Conservation (phyloP, 2,113 vertebrate species). For the Dasypus novemcinctus region DNA sequence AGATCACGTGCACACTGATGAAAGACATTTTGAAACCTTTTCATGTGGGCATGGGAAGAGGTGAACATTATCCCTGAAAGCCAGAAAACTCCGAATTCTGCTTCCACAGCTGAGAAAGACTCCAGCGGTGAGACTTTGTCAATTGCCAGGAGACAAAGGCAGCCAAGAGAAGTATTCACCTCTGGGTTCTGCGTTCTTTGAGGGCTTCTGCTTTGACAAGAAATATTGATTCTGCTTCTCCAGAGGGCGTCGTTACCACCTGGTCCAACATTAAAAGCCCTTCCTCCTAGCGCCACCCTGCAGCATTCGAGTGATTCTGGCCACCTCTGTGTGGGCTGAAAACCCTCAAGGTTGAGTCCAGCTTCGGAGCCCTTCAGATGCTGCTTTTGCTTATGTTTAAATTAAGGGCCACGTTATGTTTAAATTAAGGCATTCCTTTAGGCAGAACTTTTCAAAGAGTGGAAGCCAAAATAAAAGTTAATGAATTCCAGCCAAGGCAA, state of each 20-base stretch:
- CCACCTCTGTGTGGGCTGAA: background rate
- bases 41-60: background rate
- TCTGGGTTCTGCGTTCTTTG: background rate
- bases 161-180: slow-evolving; percentile 18
- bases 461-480: slow-evolving; percentile 56
- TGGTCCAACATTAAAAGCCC: background rate
- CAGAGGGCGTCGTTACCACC: slow-evolving; percentile 17
- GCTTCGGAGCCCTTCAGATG: background rate
- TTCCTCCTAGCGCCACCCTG: background rate
- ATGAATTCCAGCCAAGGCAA: slow-evolving; percentile 38
- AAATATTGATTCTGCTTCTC: slow-evolving; percentile 38
- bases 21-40: background rate
- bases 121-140: background rate
- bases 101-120: background rate
- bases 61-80: background rate
- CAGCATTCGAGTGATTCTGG: background rate
- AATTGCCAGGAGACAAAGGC: slow-evolving; percentile 42
- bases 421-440: background rate
- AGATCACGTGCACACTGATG: background rate
- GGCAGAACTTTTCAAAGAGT: background rate
- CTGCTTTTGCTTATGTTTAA: background rate
- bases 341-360: background rate
- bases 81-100: background rate
- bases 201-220: slow-evolving; percentile 44
- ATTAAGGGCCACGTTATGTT: background rate